A percentile compares a stretch with the other conserved stretches of the same genome.
phyloP scores from a whole-genome alignment of 2,797 vertebrate genomes.

The Anguilla anguilla region DNA sequence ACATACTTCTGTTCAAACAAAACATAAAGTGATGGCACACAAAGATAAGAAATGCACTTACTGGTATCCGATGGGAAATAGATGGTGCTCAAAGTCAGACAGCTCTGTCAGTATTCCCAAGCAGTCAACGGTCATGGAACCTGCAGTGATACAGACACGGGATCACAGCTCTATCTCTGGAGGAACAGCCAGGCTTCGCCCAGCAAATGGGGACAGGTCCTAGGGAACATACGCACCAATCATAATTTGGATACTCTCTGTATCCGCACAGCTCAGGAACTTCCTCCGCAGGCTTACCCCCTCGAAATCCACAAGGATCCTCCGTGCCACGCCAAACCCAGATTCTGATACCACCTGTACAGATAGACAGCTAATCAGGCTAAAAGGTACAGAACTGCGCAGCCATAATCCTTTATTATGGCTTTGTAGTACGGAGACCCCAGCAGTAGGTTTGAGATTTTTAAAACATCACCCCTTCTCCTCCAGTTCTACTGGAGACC shows the following conservation, averaged over 20 bases:
- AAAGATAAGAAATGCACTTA: conserved; percentile 65
- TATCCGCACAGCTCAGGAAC: conserved; percentile 89
- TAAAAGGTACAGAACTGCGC: not conserved
- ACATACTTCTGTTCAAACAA: not conserved
- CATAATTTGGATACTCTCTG: conserved; percentile 96
- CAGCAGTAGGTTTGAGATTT: not conserved
- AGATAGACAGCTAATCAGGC: not conserved
- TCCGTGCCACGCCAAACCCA: conserved; percentile 93
- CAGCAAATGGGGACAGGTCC: not conserved
- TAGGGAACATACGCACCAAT: conserved; percentile 77
- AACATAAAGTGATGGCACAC: not conserved
- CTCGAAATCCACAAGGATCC: conserved; percentile 94
- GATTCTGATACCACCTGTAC: conserved; percentile 88
- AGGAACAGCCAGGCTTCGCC: not conserved
- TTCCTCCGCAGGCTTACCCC: conserved; percentile 92
- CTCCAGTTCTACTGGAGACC: conserved; percentile 22
- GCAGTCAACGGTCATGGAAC: conserved; percentile 97
- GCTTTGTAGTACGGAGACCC: not conserved
- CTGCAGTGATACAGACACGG: conserved; percentile 63
- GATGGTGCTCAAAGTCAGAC: conserved; percentile 94
- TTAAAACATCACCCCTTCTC: not conserved
- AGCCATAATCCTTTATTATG: not conserved
- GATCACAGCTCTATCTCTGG: not conserved
- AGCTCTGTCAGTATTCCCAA: conserved; percentile 95
- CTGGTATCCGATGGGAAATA: conserved; percentile 98